Conservation (phyloP, 2,113 vertebrate genomes). For the Alces alces region DNA sequence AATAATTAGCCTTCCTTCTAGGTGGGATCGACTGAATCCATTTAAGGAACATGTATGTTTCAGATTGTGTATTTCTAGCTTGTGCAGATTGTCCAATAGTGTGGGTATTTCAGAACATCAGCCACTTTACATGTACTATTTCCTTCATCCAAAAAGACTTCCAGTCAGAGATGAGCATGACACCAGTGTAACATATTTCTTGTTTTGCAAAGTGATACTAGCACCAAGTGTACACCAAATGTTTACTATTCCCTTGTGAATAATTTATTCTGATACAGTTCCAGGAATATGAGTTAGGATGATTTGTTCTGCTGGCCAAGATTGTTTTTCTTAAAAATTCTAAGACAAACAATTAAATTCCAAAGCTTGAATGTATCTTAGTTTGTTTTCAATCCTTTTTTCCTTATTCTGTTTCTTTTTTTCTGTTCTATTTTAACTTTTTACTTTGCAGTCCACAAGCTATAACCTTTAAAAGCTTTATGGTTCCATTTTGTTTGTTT, state of each 20-base stretch:
- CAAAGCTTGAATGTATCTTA: background rate
- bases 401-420: background rate
- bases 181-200: background rate
- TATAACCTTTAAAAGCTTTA: background rate
- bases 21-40: background rate
- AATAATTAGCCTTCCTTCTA: background rate
- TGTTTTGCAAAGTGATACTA: constrained; percentile 15
- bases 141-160: background rate
- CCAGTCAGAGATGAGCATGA: background rate
- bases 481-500: background rate
- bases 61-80: background rate
- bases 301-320: background rate
- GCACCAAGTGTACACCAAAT: constrained; percentile 5
- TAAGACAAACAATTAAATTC: background rate
- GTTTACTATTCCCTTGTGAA: background rate
- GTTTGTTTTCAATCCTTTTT: background rate
- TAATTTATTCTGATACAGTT: constrained; percentile 8
- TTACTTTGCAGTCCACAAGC: background rate
- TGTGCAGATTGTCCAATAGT: too few relatives aligned
- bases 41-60: background rate
- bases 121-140: background rate
- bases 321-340: constrained; percentile 9
- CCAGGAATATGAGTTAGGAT: background rate
- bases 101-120: background rate
- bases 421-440: background rate